phyloP scores from a whole-genome alignment of 2,113 vertebrate genomes.

The Galeopterus variegatus region DNA sequence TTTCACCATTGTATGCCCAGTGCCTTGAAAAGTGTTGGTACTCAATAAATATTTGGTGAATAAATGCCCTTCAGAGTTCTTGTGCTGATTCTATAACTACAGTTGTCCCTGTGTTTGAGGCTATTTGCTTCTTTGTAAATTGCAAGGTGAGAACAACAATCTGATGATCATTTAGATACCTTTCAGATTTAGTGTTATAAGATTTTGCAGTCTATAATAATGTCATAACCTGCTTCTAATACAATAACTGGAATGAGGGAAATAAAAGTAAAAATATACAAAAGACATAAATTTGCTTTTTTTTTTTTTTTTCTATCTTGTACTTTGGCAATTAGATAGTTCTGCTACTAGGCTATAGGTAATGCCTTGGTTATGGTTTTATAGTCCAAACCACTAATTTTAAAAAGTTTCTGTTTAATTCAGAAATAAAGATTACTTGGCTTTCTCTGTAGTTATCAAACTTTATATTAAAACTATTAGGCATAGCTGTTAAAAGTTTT shows the following conservation, averaged over 20 bases:
- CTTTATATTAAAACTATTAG: not conserved
- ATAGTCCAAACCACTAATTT: not conserved
- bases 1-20: not conserved
- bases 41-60: not conserved
- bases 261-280: not conserved
- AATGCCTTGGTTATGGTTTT: not conserved
- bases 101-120: not conserved
- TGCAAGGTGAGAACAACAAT: not conserved
- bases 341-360: not conserved
- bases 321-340: not conserved
- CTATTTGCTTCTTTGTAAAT: constrained; percentile 30
- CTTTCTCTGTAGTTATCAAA: not conserved
- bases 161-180: not conserved
- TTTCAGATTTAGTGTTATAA: not conserved
- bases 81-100: not conserved
- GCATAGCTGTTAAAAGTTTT: not conserved
- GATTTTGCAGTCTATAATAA: not conserved
- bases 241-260: not conserved
- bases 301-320: not conserved
- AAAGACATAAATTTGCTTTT: not conserved
- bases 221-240: not conserved
- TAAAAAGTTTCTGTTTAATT: constrained; percentile 13
- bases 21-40: not conserved
- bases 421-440: not conserved
- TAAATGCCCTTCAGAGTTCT: not conserved